Conservation (phyloP, 2,888 invertebrate species). For the Drosophila infuscata region DNA sequence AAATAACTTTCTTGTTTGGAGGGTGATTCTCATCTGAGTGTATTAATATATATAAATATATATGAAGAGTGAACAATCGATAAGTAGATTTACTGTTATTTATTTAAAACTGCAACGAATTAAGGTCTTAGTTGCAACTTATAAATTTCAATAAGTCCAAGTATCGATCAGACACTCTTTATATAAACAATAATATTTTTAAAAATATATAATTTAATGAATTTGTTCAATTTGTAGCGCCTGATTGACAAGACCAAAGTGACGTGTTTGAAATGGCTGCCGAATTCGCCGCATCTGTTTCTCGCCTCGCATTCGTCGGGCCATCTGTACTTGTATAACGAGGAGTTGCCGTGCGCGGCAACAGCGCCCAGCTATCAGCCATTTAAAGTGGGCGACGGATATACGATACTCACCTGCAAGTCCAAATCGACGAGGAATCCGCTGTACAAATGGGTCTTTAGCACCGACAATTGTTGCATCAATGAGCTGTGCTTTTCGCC, state of each 20-base stretch:
- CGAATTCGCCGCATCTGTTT: slow-evolving; percentile 96
- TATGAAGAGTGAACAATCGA: neutral
- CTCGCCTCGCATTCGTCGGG: slow-evolving; percentile 98
- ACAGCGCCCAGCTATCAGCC: slow-evolving; percentile 97
- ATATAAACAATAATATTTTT: neutral
- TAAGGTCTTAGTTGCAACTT: neutral
- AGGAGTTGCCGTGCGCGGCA: slow-evolving; percentile 95
- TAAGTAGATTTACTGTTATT: neutral
- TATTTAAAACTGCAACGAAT: too few species aligned
- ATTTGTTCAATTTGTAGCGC: slow-evolving; percentile 71
- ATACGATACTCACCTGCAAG: slow-evolving; percentile 97
- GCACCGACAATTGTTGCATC: slow-evolving; percentile 92
- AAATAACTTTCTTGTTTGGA: neutral
- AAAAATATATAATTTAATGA: neutral
- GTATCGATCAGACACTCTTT: neutral
- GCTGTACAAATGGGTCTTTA: slow-evolving; percentile 95
- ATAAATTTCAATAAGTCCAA: neutral
- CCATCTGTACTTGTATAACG: slow-evolving; percentile 98
- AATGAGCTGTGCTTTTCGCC: slow-evolving; percentile 99
- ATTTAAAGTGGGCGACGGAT: slow-evolving; percentile 97
- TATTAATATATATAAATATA: neutral
- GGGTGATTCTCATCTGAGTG: neutral
- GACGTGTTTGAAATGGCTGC: slow-evolving; percentile 99
- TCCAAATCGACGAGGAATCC: slow-evolving; percentile 98
- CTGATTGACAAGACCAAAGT: slow-evolving; percentile 87